A percentile compares a stretch with the other conserved stretches of the same genome.
phyloP scores from a whole-genome alignment of 1,140 invertebrate species.

The Apis mellifera region Amel_HAv3.1 CM009931.2:21510001-21510500 shows the following conservation, averaged over 20 bases:
- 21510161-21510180: background rate
- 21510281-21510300: background rate
- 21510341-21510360: too few relatives aligned
- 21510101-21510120: background rate
- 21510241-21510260: background rate
- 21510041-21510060: conserved; percentile 3
- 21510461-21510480: background rate
- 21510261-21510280: background rate
- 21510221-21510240: too few relatives aligned
- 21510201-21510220: background rate
- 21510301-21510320: background rate
- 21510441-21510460: background rate
- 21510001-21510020: background rate
- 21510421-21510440: too few relatives aligned
- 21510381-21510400: too few relatives aligned
- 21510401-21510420: too few relatives aligned
- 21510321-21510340: conserved; percentile 3
- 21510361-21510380: background rate
- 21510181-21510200: background rate
- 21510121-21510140: background rate
- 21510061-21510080: conserved; percentile 14
- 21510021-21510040: too few relatives aligned
- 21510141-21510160: background rate
- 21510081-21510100: background rate
- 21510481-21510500: background rate